Percentiles rank a stretch among this genome's conserved stretches.
phyloP scores from a whole-genome alignment of 1,140 invertebrate species.

The Drosophila bipectinata region DNA sequence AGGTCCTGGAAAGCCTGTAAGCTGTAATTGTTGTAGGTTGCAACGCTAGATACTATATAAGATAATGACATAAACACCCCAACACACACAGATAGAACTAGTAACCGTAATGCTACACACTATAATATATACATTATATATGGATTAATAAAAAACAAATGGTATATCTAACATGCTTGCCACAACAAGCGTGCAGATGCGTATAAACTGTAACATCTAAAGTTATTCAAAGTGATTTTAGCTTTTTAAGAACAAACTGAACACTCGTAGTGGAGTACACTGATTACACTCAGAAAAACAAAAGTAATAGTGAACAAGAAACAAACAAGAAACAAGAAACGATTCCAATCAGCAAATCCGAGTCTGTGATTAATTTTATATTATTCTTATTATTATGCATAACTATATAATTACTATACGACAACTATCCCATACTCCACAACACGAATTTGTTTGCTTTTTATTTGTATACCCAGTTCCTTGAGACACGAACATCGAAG shows the following conservation, averaged over 20 bases:
- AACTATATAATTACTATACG: conserved; percentile 26
- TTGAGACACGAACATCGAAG: conserved; percentile 11
- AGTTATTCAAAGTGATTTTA: conserved; percentile 54
- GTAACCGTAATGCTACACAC: conserved; percentile 46
- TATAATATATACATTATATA: conserved; percentile 39
- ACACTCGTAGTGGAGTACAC: conserved; percentile 33
- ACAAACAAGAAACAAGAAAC: conserved; percentile 17
- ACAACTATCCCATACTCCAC: conserved; percentile 23
- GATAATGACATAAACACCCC: conserved; percentile 29
- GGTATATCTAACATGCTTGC: conserved; percentile 27
- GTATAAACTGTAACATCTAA: conserved; percentile 35
- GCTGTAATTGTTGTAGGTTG: conserved; percentile 23
- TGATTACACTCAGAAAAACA: not conserved
- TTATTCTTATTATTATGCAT: conserved; percentile 60
- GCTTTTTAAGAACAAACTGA: conserved; percentile 31
- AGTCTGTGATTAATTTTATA: conserved; percentile 76
- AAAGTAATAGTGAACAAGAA: conserved; percentile 13
- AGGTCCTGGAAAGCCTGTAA: conserved; percentile 23
- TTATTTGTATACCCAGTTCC: conserved; percentile 22
- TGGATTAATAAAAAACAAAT: conserved; percentile 52
- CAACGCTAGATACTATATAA: conserved; percentile 23
- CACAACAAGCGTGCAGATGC: conserved; percentile 24
- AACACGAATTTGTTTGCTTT: conserved; percentile 42
- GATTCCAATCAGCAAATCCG: conserved; percentile 53
- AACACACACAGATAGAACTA: conserved; percentile 37